phyloP scores from a whole-genome alignment of 1,140 invertebrate species.

The Muscidifurax raptorellus region DNA sequence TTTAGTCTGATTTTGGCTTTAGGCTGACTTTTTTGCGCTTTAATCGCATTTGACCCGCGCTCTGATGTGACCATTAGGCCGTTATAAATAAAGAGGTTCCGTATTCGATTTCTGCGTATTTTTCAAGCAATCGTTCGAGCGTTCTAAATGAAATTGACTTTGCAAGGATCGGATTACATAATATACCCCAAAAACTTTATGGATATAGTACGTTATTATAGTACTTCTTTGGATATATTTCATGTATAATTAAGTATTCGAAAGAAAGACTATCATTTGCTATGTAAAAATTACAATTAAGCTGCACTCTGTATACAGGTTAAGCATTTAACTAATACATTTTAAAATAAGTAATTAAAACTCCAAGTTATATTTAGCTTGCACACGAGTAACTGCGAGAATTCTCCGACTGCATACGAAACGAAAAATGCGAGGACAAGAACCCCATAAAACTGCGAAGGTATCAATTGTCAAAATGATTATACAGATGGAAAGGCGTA shows the following conservation, averaged over 20 bases:
- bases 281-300: not conserved
- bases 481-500: constrained; percentile 27
- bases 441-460: constrained; percentile 23
- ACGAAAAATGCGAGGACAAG: constrained; percentile 31
- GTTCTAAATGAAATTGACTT: not conserved
- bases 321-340: not conserved
- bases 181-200: not conserved
- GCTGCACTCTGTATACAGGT: not conserved
- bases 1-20: constrained; percentile 10
- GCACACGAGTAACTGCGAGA: not conserved
- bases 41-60: not conserved
- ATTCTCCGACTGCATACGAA: constrained; percentile 15
- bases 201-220: not conserved
- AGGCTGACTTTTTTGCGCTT: not conserved
- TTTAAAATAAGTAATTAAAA: not conserved
- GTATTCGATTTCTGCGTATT: not conserved
- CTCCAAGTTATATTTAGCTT: not conserved
- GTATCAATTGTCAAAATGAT: constrained; percentile 49
- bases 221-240: not conserved
- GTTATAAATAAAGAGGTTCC: not conserved
- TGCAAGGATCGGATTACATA: no score
- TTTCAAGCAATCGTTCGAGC: not conserved
- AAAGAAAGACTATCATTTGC: not conserved
- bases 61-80: not conserved
- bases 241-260: not conserved